Base-by-base conservation (phyloP, 2,888 invertebrate genomes). In the Beris chalybata region DNA sequence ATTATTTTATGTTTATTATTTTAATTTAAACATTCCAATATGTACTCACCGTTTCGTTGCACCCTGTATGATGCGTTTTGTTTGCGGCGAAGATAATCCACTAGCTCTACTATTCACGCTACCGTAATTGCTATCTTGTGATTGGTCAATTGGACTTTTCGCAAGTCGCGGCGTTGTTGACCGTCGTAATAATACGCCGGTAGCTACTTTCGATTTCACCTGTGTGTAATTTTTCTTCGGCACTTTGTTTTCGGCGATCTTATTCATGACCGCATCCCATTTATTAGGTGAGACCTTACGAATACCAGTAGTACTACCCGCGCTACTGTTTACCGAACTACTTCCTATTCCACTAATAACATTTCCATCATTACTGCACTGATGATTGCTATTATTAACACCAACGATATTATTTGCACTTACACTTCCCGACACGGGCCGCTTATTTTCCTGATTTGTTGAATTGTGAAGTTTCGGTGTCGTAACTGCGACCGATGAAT, bases 181-280 rank as follows among this genome's bases (percentile, higher is more conserved):
- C 47, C 61, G 50, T 68, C 64, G 71, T 67, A 65, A 68, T 70
- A 68, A 72, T 72, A 83, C 81, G 66, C 83, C 84, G 75, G 86
- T 85, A 71, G 85, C 85, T 69, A 93, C 89, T 81, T 92, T 91
- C 55, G 95, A 92, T 80, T 95, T 95, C 44, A 95, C 90, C 78
- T 95, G 94, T 80, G 91, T 92, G 71, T 88, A 83, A 71, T 89
- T 87, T 11, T 89, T 86, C 76, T 90, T 89, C 47, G 84, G 84
- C 73, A 91, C 90, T 73, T 88, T 87, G 68, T 86, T 87, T 71
- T 88, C 88, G 52, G 89, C 87, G 69, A 92, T 91, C 79, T 90
- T 90, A 79, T 89, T 91, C 87, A 91, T 89, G 58, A 94, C 93
- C 61, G 90, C 87, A 75, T 93, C 93, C 86, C 94, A 92, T 72